Base-by-base conservation (phyloP, 2,888 invertebrate genomes). In the Protodeltote pygarga region DNA sequence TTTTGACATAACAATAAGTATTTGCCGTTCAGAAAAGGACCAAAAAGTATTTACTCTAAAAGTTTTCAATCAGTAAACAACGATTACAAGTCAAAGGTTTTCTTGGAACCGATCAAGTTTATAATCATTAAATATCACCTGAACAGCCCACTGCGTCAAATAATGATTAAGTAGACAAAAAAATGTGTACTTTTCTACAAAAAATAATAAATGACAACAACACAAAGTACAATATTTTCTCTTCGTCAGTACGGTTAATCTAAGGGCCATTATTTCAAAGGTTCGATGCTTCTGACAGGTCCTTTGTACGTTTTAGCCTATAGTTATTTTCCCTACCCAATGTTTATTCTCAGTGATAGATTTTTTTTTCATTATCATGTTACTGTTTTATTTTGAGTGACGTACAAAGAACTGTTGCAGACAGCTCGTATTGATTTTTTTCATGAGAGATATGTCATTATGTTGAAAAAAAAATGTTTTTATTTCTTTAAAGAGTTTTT, bases 251-350 rank as follows among this genome's bases (percentile, higher is more conserved):
- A 47, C 52, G 60, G 61, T 64, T 65, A 66, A 66, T 66, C 59
- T 63, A 60, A 60, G 46, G 41, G 23, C 63, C 65, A 68, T 68
- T 68, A 68, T 65, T 65, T 65, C 65, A 68, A 68, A 68, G 69
- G 65, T 65, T 68, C 65, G 65, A 67, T 68, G 67, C 41, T 60
- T 63, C 50, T 65, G 67, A 68, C 68, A 63, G 59, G 51, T 29
- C 53, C 50, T 68, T 68, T 68, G 63, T 65, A 52, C 34, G 16
- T 32, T 61, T 35, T 40, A 53, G 53, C 11, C 46, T 61, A 44
- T 68, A 65, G 69, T 68, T 57, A 46, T 55, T 31, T 35, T 46
- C 51, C 50, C 52, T 48, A 55, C 27, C 51, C 32, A 47, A 28
- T 44, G 48, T 50, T 33, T 48, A 38, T 44, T 44, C 24, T 11